Evolutionary conservation across 1,140 invertebrate genomes (phyloP), one percentile per base, ranked within the genome.

Genomic region (Aphis gossypii): DNA sequence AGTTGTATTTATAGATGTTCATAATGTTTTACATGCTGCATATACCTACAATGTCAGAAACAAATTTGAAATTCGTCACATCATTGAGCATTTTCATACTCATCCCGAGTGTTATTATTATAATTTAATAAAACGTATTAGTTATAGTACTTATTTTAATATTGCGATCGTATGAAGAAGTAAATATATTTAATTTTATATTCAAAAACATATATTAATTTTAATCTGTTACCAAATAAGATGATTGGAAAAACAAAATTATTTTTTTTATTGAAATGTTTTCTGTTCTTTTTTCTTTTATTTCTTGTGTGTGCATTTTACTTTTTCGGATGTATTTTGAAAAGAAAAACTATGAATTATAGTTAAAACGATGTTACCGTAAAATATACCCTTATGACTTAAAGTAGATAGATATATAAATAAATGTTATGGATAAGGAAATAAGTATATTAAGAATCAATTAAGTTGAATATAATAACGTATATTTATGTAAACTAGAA

Each of bases 401-500:
- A 9, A 38, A 89, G n/a, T 89, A 89, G 87, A 25, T 35, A 89
- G 20, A 87, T 25, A n/a, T 87, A 87, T 51, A 51, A 35, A 54
- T 54, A 54, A 56, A 23, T 88, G 25, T 87, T 88, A 88, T 88
- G 20, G 35, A 25, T 38, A 89, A n/a, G 20, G 2, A 38, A 54
- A 38, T 35, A 35, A 88, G 2, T n/a, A 86, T 8, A 18, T 48
- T 44, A 60, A 20, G 38, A 60, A 1, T 68, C 44, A 90, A 44
- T 41, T 60, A 60, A 60, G 25, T 90, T 44, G 6, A 60, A 60
- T 38, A 90, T 68, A 60, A 41, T 84, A 86, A 23, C n/a, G 21
- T 88, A 35, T 89, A 89, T 89, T 89, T 56, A 38, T 54, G 48
- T 89, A 38, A 38, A 89, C 87, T 54, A 89, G 35, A 89, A 56